A percentile compares a stretch with the other conserved stretches of the same genome.
Conservation (phyloP, 1,140 invertebrate species). For the Lutraria rhynchaena region DNA sequence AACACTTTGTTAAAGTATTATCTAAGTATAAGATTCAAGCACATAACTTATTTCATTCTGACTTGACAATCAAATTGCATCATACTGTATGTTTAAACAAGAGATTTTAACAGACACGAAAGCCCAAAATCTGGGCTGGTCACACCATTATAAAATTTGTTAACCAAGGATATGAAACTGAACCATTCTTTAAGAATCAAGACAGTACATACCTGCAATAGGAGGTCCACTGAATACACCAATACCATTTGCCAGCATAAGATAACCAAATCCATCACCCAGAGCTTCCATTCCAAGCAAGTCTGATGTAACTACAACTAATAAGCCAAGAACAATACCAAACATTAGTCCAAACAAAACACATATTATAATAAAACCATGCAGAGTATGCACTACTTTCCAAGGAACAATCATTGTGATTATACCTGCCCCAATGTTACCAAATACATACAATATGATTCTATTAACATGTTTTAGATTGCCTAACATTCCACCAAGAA, state of each 20-base stretch:
- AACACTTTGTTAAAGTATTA: too few species aligned
- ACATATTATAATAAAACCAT: slow-evolving; percentile 41
- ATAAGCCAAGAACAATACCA: slow-evolving; percentile 74
- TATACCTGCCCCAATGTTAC: slow-evolving; percentile 68
- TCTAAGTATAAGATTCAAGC: too few species aligned
- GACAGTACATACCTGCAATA: slow-evolving; percentile 70
- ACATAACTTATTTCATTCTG: too few species aligned
- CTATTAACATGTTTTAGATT: slow-evolving; percentile 68
- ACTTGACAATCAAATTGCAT: too few species aligned
- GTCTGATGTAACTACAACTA: slow-evolving; percentile 74
- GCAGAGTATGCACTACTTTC: slow-evolving; percentile 49
- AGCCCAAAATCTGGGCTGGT: background rate
- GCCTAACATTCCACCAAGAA: slow-evolving; percentile 70
- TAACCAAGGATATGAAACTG: background rate
- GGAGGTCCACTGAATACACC: slow-evolving; percentile 75
- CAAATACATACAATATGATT: slow-evolving; percentile 64
- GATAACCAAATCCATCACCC: slow-evolving; percentile 73
- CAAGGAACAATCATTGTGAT: slow-evolving; percentile 58
- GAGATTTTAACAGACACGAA: background rate
- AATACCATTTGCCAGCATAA: slow-evolving; percentile 77
- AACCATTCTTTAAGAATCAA: background rate
- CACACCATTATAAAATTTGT: background rate
- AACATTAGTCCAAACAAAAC: slow-evolving; percentile 67
- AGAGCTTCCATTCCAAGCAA: slow-evolving; percentile 70
- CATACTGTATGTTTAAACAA: too few species aligned